These are phyloP conservation scores for Cuniculus paca DNA, from an alignment of 2,797 vertebrate genomes.

Conservation along the genomic window DNA sequence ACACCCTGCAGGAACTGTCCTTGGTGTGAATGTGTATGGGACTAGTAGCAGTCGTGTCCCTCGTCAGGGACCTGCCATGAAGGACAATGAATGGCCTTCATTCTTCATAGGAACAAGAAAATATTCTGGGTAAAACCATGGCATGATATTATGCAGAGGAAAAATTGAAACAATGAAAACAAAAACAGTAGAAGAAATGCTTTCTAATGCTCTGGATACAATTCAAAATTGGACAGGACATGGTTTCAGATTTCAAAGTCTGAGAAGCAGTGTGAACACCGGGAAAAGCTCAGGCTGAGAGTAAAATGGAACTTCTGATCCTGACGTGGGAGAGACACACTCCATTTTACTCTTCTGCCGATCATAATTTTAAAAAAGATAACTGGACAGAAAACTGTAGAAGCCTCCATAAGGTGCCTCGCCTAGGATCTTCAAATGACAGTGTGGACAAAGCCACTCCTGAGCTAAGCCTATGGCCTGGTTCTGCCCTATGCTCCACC, in stretches of 20 bases:
- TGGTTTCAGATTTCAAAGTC: constrained; percentile 28
- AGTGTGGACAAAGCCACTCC: not conserved
- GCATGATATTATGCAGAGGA: not conserved
- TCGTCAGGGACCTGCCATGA: not conserved
- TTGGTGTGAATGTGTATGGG: not conserved
- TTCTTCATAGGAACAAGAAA: not conserved
- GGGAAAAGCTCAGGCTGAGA: not conserved
- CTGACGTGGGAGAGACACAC: not conserved
- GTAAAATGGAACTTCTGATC: not conserved
- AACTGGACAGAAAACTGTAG: not conserved
- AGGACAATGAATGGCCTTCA: not conserved
- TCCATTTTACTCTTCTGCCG: not conserved
- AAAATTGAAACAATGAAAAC: not conserved
- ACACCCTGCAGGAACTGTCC: not conserved
- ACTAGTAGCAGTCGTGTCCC: not conserved
- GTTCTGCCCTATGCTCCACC: not conserved
- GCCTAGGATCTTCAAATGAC: no score
- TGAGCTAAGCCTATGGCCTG: not conserved
- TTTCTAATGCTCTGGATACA: not conserved
- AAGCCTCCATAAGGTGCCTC: not conserved
- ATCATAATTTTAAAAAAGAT: not conserved
- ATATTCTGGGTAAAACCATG: not conserved
- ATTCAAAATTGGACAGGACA: not conserved
- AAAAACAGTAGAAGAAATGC: not conserved
- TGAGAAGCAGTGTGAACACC: not conserved